Conservation (phyloP, 1,140 invertebrate genomes). For the Ceratina calcarata region DNA sequence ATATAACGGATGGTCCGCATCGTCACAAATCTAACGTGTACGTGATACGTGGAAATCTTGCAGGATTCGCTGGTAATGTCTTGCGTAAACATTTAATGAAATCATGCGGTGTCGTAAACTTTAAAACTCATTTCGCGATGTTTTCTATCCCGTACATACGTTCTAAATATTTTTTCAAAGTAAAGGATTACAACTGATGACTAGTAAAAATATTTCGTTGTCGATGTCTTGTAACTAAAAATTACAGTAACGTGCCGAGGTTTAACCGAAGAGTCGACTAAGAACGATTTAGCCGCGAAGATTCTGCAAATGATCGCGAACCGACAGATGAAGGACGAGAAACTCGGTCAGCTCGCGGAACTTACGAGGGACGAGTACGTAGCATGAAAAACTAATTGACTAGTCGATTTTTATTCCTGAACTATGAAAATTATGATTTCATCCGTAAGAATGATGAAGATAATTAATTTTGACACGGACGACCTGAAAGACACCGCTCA, state of each 20-base stretch:
- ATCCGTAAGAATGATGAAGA: slow-evolving; percentile 55
- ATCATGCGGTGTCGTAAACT: not conserved
- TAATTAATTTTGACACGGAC: slow-evolving; percentile 34
- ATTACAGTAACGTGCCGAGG: slow-evolving; percentile 42
- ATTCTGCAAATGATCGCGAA: slow-evolving; percentile 57
- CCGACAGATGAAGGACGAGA: slow-evolving; percentile 52
- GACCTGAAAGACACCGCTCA: slow-evolving; percentile 41
- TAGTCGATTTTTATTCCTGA: not conserved
- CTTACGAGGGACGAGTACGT: slow-evolving; percentile 56
- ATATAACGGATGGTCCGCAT: not conserved
- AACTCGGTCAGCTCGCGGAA: slow-evolving; percentile 14
- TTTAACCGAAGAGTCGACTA: slow-evolving; percentile 27
- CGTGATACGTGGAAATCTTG: slow-evolving; percentile 53
- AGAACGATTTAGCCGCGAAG: slow-evolving; percentile 50
- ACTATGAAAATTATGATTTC: not conserved
- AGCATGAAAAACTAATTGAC: not conserved
- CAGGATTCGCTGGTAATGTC: slow-evolving; percentile 50
- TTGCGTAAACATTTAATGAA: slow-evolving; percentile 4
- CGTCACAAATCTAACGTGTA: slow-evolving; percentile 33
- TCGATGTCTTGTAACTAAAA: not conserved
- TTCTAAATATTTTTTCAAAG: not conserved
- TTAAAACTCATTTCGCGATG: not conserved
- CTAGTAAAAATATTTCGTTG: not conserved
- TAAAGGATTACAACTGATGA: not conserved
- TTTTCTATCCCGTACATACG: too few relatives aligned